These are phyloP conservation scores for Lontra canadensis DNA, from an alignment of 2,113 vertebrate species.

Conservation along the genomic window DNA sequence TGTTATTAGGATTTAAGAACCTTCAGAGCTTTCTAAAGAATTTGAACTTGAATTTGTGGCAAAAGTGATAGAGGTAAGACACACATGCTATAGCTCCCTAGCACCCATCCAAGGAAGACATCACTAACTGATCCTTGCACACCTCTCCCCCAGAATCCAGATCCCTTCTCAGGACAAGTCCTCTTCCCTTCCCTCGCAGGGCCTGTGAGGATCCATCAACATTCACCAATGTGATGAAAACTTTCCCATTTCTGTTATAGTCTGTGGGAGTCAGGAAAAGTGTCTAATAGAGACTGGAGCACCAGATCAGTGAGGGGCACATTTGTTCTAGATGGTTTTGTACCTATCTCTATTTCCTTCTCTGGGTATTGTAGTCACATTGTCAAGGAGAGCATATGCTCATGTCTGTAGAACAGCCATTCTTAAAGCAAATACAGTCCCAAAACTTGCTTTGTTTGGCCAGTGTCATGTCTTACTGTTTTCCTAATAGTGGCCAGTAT, in stretches of 20 bases:
- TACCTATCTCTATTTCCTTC: fast-evolving
- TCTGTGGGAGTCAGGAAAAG: fast-evolving
- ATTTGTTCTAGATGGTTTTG: neutral
- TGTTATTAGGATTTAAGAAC: neutral
- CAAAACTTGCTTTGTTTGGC: neutral
- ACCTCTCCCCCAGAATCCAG: neutral
- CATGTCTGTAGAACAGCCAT: fast-evolving
- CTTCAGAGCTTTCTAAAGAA: neutral
- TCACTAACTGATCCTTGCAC: neutral
- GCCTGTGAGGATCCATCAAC: neutral
- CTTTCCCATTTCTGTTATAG: neutral
- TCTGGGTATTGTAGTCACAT: neutral
- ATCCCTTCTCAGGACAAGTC: neutral
- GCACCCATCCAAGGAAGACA: neutral
- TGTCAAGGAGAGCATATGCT: no score
- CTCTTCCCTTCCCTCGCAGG: neutral
- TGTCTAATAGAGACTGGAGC: neutral
- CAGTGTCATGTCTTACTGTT: neutral
- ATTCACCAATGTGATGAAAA: neutral
- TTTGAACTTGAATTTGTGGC: neutral
- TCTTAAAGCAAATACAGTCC: neutral
- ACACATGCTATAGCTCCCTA: no score
- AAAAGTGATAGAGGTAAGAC: neutral
- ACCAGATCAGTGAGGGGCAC: fast-evolving
- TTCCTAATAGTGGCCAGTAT: no score